Evolutionary conservation across 2,113 vertebrate genomes (phyloP), one percentile per base, ranked within the genome.

Genomic region (Pampusana beccarii): DNA sequence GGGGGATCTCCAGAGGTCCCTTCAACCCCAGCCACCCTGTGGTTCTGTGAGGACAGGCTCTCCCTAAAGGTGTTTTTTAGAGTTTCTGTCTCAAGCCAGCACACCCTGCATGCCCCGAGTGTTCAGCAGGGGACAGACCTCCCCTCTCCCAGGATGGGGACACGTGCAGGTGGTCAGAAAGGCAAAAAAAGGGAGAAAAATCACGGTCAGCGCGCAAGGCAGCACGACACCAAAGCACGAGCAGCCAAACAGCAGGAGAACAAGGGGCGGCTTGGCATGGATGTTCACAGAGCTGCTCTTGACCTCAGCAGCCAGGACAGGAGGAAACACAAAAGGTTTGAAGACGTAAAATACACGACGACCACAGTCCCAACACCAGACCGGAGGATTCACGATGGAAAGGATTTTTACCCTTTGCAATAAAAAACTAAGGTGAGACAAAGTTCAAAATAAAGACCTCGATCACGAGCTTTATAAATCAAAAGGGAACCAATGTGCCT

Each of bases 131-230:
- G n/a, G n/a, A n/a, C n/a, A n/a, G n/a, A n/a, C n/a, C n/a, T n/a
- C n/a, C n/a, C n/a, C 26, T 40, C 53, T 84, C 11, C 13, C 70
- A 66, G 33, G 40, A 86, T 2, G 0, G 4, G 28, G 56, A 78
- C 40, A 16, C 0, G 1, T 6, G 16, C 21, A 8, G 56, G 44
- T 6, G 1, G n/a, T 13, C 66, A 57, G 29, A 33, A 66, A 66
- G 44, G 44, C 13, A 77, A 72, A 72, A 0, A 4, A 75, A 17
- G 1, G 1, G 17, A 29, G 57, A 58, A 72, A 67, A 64, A 44
- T 34, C 3, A 0, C 15, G 33, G 18, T 6, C 34, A 36, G 7
- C 1, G 6, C 1, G 5, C 58, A 1, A 36, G 36, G 1, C 54
- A 11, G 44, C 8, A 33, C 2, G 1, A 29, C 9, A 23, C 16